A percentile compares a stretch with the other conserved stretches of the same genome.
These are phyloP conservation scores for Pseudomyrmex gracilis DNA, from an alignment of 1,140 invertebrate species.

Conservation along the genomic window DNA sequence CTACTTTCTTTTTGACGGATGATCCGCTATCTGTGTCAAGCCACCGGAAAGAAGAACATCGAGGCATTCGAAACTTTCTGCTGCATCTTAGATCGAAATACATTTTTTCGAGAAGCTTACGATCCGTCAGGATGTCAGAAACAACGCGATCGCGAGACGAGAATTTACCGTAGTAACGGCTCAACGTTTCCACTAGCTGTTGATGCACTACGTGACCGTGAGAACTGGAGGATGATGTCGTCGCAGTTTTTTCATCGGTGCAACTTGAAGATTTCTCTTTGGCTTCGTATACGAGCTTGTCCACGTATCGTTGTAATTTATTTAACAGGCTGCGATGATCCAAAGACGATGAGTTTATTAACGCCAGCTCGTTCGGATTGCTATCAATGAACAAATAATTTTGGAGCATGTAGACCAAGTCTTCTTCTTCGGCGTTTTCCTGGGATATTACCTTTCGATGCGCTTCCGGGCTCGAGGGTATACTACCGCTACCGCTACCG, in stretches of 20 bases:
- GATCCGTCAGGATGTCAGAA: constrained; percentile 89
- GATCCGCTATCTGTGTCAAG: constrained; percentile 70
- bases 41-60: constrained; percentile 82
- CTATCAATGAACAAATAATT: constrained; percentile 88
- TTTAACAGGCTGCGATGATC: constrained; percentile 89
- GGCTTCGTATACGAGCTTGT: constrained; percentile 81
- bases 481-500: constrained; percentile 72
- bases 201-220: constrained; percentile 88
- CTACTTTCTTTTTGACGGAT: constrained; percentile 72
- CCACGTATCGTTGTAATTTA: constrained; percentile 89
- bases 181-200: constrained; percentile 88
- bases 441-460: constrained; percentile 62
- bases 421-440: constrained; percentile 86
- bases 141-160: constrained; percentile 89
- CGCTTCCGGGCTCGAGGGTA: constrained; percentile 74
- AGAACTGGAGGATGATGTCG: constrained; percentile 74
- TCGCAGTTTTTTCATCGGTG: constrained; percentile 45
- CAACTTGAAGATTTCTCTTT: constrained; percentile 64
- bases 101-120: constrained; percentile 89
- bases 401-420: constrained; percentile 88
- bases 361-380: constrained; percentile 68
- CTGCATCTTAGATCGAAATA: constrained; percentile 90
- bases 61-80: constrained; percentile 87
- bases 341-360: constrained; percentile 71
- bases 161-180: constrained; percentile 89